Base-by-base conservation (phyloP, 2,888 invertebrate species). In the Cephus pygmeus region DNA sequence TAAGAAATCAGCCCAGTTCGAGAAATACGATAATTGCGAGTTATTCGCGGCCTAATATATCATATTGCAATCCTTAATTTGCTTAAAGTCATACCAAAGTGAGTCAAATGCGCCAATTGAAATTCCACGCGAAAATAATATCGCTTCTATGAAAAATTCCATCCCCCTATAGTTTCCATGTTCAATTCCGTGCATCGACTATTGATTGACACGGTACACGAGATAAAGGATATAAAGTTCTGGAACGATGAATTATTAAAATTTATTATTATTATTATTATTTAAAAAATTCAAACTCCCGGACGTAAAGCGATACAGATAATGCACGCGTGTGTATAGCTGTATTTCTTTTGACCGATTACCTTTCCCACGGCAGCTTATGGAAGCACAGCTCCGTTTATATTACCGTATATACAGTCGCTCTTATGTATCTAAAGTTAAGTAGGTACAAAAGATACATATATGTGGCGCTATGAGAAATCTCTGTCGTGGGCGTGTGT, bases 331-430 rank as follows among this genome's bases (percentile, higher is more conserved):
- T 71, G 71, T 30, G 12, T n/a, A 71, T 2, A 31, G 71, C 81
- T 84, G 86, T 86, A 88, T 88, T 88, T 88, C 87, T 87, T 88
- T 85, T 87, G 86, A 87, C 88, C 88, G 88, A 89, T 90, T 88
- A 87, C 87, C 86, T 89, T 90, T 90, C 88, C 89, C 88, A 89
- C 89, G 90, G 87, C 85, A 82, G 83, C 81, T 80, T 81, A 80
- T 84, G 79, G 81, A 80, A 83, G 81, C 81, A 83, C 76, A 71
- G 81, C 82, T 81, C 84, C 86, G 85, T 87, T 88, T 86, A 85
- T 87, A 86, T 87, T 33, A 15, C 85, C 15, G 40, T 56, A 2
- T 6, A 23, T 6, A 83, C 85, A 83, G 83, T 84, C 84, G 79
- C 84, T 80, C 75, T 79, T 80, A 82, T 9, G 6, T 56, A 56